phyloP scores from a whole-genome alignment of 1,140 invertebrate species.

The Drosophila sturtevanti region DNA sequence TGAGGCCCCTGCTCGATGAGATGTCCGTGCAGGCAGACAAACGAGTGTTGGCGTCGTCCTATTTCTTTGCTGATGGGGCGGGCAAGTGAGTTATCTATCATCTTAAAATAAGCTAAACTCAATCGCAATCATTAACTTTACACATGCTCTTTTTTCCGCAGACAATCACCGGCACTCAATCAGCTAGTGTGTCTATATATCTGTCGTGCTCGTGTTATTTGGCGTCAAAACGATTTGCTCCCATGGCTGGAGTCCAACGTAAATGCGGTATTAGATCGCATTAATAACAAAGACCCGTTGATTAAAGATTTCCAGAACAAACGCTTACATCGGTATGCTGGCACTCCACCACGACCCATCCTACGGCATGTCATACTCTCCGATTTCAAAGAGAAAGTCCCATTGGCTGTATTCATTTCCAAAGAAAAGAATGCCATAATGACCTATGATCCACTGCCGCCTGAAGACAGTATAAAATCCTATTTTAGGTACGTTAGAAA shows the following conservation, averaged over 20 bases:
- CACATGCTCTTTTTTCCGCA: slow-evolving; percentile 83
- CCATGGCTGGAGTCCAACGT: slow-evolving; percentile 91
- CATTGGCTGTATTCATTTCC: slow-evolving; percentile 74
- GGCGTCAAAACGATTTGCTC: slow-evolving; percentile 91
- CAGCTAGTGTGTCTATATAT: slow-evolving; percentile 90
- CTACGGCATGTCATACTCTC: slow-evolving; percentile 91
- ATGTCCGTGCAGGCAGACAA: slow-evolving; percentile 89
- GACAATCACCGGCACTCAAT: slow-evolving; percentile 87
- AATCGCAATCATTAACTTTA: slow-evolving; percentile 8
- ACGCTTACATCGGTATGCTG: slow-evolving; percentile 82
- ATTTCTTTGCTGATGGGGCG: slow-evolving; percentile 81
- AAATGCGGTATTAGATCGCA: slow-evolving; percentile 86
- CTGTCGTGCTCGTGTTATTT: slow-evolving; percentile 88
- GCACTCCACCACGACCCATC: slow-evolving; percentile 87
- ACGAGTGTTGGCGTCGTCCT: slow-evolving; percentile 85
- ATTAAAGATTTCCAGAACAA: slow-evolving; percentile 86
- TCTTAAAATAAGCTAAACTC: neutral
- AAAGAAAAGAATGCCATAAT: slow-evolving; percentile 86
- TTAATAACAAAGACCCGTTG: slow-evolving; percentile 87
- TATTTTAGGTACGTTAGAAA: slow-evolving; percentile 83
- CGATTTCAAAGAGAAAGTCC: slow-evolving; percentile 88
- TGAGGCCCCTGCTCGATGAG: slow-evolving; percentile 90
- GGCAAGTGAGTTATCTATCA: slow-evolving; percentile 55
- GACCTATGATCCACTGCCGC: slow-evolving; percentile 92
- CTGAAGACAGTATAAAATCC: slow-evolving; percentile 88